Percentiles rank a stretch among this genome's conserved stretches.
Conservation (phyloP, 2,797 vertebrate species). For the Xerus rutilus region DNA sequence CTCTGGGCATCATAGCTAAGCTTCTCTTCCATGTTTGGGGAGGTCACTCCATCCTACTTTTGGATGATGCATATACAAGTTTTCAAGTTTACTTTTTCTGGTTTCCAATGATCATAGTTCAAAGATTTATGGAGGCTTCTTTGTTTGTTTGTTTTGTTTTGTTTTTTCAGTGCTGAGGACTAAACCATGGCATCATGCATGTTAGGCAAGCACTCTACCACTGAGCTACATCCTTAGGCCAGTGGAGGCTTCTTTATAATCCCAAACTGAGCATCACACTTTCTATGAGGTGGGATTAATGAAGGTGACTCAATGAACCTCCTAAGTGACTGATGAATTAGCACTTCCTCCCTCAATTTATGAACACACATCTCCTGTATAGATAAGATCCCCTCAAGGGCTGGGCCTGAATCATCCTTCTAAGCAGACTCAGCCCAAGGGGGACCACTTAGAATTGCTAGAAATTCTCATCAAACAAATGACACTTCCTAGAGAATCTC, state of each 20-base stretch:
- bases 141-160: background rate
- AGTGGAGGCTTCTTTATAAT: background rate
- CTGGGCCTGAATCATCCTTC: background rate
- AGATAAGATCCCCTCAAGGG: background rate
- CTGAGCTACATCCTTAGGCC: too few species aligned
- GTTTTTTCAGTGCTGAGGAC: too few species aligned
- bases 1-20: background rate
- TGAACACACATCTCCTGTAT: background rate
- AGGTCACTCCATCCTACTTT: constrained; percentile 6
- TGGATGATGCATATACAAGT: background rate
- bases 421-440: background rate
- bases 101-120: background rate
- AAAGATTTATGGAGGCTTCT: constrained; percentile 20
- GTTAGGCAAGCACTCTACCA: too few species aligned
- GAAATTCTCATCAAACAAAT: constrained; percentile 17
- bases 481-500: background rate
- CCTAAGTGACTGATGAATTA: background rate
- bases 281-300: background rate
- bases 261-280: background rate
- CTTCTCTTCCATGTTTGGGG: background rate
- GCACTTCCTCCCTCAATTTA: background rate
- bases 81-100: background rate
- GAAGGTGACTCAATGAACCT: background rate
- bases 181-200: too few species aligned
- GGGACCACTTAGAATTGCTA: background rate